A percentile compares a stretch with the other conserved stretches of the same genome.
These are phyloP conservation scores for Daboia siamensis DNA, from an alignment of 2,113 vertebrate genomes.

Conservation along the genomic window DNA sequence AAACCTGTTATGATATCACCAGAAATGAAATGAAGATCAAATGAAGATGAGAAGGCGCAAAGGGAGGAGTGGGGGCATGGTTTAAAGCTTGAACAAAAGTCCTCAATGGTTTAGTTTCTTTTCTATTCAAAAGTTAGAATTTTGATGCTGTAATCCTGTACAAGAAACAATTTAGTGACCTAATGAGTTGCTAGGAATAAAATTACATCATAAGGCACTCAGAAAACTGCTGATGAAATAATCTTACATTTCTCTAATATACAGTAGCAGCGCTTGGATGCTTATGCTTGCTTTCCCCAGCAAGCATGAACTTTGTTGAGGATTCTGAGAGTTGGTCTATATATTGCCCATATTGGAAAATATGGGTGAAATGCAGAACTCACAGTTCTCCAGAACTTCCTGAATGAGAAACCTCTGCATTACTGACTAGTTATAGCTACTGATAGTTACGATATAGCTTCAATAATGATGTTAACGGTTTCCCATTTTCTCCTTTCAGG, in stretches of 20 bases:
- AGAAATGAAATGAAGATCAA: not conserved
- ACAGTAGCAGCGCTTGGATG: not conserved
- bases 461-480: not conserved
- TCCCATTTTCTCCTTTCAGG: not conserved
- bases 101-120: not conserved
- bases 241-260: not conserved
- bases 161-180: not conserved
- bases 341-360: not conserved
- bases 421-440: not conserved
- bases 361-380: not conserved
- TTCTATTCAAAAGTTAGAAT: not conserved
- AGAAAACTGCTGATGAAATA: not conserved
- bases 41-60: not conserved
- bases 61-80: not conserved
- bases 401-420: not conserved
- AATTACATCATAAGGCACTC: not conserved
- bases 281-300: not conserved
- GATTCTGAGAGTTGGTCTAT: not conserved
- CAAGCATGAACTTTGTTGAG: not conserved
- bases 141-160: not conserved
- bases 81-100: not conserved
- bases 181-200: not conserved
- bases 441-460: not conserved
- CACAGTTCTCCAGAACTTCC: not conserved
- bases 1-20: not conserved